Conservation (phyloP, 37 sponge, comb jelly and placozoan genomes). For the Spongilla lacustris region DNA sequence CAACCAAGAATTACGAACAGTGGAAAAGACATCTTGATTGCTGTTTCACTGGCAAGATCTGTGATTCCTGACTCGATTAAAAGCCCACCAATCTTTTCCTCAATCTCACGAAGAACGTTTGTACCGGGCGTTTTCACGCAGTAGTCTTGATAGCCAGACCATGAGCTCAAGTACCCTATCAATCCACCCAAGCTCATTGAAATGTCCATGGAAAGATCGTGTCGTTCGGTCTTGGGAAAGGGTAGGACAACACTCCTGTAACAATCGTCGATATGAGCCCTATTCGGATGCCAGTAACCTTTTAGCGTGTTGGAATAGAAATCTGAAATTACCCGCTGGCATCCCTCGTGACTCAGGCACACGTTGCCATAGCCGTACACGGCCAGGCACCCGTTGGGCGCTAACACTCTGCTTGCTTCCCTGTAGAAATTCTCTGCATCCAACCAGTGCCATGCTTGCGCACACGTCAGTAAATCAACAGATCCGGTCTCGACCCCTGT, state of each 20-base stretch:
- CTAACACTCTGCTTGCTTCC: conserved; percentile 45
- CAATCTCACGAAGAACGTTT: neutral
- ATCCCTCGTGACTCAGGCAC: neutral
- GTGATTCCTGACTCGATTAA: no score
- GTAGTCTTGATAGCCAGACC: conserved; percentile 39
- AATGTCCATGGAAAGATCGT: conserved; percentile 4
- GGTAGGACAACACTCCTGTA: conserved; percentile 26
- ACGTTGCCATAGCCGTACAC: conserved; percentile 56
- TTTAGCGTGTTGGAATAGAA: conserved; percentile 21
- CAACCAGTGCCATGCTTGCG: conserved; percentile 63
- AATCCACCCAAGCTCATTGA: neutral
- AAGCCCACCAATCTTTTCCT: conserved; percentile 1
- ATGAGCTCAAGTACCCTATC: conserved; percentile 45
- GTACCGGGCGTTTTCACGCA: conserved; percentile 21
- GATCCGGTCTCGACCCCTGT: neutral
- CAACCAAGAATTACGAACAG: no score
- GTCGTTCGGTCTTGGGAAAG: conserved; percentile 11
- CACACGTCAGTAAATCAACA: conserved; percentile 57
- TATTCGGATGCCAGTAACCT: conserved; percentile 29
- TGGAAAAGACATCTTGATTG: no score
- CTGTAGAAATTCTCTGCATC: conserved; percentile 13
- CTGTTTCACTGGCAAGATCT: no score
- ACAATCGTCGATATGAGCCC: conserved; percentile 9
- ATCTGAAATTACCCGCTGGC: neutral
- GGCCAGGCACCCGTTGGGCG: conserved; percentile 32